These are phyloP conservation scores for Cynodonichthys magdalenae DNA, from an alignment of 2,797 vertebrate genomes.

Conservation along the genomic window DNA sequence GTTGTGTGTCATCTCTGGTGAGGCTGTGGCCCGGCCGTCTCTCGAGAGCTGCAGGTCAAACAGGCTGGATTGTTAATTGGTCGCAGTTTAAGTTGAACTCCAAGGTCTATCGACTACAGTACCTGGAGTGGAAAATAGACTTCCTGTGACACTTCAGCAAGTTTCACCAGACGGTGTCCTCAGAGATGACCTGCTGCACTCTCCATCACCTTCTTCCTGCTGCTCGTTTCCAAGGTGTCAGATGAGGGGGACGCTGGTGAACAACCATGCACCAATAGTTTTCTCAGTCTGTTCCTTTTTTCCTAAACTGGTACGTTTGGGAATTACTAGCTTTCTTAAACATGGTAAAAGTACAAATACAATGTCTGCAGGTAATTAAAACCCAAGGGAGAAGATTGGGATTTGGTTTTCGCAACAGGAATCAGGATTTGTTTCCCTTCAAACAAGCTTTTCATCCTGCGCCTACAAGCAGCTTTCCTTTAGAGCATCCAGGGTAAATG, in stretches of 20 bases:
- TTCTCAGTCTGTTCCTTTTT: background rate
- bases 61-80: slow-evolving; percentile 59
- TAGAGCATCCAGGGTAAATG: too few species aligned
- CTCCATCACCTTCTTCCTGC: slow-evolving; percentile 14
- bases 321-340: background rate
- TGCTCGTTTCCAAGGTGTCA: background rate
- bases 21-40: background rate
- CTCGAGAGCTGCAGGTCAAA: slow-evolving; percentile 54
- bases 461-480: background rate
- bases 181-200: slow-evolving; percentile 38
- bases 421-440: background rate
- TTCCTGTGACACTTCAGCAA: slow-evolving; percentile 60
- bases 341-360: background rate
- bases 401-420: background rate
- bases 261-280: background rate
- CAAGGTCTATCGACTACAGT: slow-evolving; percentile 50
- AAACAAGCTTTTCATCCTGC: background rate
- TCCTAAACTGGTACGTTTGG: background rate
- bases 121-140: slow-evolving; percentile 73
- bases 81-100: slow-evolving; percentile 41
- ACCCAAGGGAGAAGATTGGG: background rate
- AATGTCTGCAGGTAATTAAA: background rate
- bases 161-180: slow-evolving; percentile 37
- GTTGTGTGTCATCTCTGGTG: slow-evolving; percentile 6
- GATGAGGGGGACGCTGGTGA: background rate